Percentiles rank a stretch among this genome's conserved stretches.
Evolutionary conservation across 1,140 invertebrate genomes (phyloP).

Genomic region (Thaumatotibia leucotreta): DNA sequence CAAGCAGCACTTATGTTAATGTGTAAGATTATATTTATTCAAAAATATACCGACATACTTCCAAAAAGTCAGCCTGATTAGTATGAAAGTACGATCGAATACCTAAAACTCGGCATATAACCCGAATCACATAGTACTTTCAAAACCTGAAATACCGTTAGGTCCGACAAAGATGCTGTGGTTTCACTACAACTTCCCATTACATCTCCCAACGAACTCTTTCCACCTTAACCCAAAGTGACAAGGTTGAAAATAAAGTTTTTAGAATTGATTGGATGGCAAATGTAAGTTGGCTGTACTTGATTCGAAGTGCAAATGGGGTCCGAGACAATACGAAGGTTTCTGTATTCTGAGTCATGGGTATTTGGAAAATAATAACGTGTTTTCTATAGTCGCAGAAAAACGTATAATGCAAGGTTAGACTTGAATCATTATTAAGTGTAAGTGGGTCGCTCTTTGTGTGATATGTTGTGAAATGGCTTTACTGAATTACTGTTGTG

Average conservation of each 20-base stretch:
- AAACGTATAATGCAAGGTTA: not conserved
- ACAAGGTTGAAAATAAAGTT: not conserved
- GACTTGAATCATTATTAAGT: not conserved
- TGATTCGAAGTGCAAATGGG: constrained; percentile 11
- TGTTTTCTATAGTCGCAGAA: not conserved
- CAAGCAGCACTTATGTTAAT: too few relatives aligned
- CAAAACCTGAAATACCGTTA: constrained; percentile 11
- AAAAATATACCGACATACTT: not conserved
- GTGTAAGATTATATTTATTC: too few relatives aligned
- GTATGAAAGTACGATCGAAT: not conserved
- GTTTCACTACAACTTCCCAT: not conserved
- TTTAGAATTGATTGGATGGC: not conserved
- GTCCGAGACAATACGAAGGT: constrained; percentile 3
- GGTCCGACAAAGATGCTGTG: constrained; percentile 9
- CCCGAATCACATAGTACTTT: constrained; percentile 1
- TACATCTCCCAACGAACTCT: not conserved
- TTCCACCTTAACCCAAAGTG: not conserved
- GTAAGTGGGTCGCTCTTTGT: not conserved
- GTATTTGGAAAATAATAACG: not conserved
- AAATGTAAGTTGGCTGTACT: not conserved
- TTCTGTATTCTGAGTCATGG: not conserved
- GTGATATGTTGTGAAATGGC: too few relatives aligned
- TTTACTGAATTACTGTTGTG: too few relatives aligned
- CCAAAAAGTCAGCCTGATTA: not conserved
- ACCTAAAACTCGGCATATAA: not conserved